These are phyloP conservation scores for Aphrophora alni DNA, from an alignment of 2,888 invertebrate genomes.

Conservation along the genomic window DNA sequence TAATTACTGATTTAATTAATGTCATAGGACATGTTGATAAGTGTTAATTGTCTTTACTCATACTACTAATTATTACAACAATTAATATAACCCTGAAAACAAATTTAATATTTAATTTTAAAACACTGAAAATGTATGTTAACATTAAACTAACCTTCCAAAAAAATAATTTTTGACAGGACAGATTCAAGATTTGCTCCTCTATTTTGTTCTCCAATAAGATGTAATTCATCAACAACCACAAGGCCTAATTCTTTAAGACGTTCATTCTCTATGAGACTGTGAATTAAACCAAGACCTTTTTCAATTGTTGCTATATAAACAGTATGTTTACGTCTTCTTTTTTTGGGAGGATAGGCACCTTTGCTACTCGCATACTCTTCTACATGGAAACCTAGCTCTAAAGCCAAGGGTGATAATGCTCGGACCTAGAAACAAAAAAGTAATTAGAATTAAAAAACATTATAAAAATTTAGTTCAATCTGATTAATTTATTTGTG, in stretches of 20 bases:
- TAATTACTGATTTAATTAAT: too few relatives aligned
- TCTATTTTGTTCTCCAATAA: constrained; percentile 86
- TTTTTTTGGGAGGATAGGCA: constrained; percentile 78
- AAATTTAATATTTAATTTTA: too few relatives aligned
- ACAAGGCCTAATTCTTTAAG: constrained; percentile 79
- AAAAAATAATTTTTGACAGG: constrained; percentile 77
- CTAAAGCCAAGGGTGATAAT: constrained; percentile 85
- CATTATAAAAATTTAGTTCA: too few relatives aligned
- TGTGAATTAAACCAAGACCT: constrained; percentile 83
- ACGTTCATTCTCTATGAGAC: constrained; percentile 78
- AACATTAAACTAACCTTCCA: constrained; percentile 33
- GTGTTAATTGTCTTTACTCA: too few relatives aligned
- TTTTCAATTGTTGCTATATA: constrained; percentile 97
- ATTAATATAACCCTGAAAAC: too few relatives aligned
- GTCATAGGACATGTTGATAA: too few relatives aligned
- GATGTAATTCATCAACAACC: constrained; percentile 91
- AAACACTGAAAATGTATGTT: too few relatives aligned
- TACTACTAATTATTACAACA: too few relatives aligned
- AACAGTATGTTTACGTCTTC: constrained; percentile 77
- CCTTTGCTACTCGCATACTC: constrained; percentile 96
- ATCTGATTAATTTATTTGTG: not conserved
- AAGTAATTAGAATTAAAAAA: too few relatives aligned
- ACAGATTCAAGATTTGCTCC: constrained; percentile 86
- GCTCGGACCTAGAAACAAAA: constrained; percentile 69
- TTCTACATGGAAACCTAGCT: constrained; percentile 87